Base-by-base conservation (phyloP, 2,888 invertebrate species). In the Clostera curtula region DNA sequence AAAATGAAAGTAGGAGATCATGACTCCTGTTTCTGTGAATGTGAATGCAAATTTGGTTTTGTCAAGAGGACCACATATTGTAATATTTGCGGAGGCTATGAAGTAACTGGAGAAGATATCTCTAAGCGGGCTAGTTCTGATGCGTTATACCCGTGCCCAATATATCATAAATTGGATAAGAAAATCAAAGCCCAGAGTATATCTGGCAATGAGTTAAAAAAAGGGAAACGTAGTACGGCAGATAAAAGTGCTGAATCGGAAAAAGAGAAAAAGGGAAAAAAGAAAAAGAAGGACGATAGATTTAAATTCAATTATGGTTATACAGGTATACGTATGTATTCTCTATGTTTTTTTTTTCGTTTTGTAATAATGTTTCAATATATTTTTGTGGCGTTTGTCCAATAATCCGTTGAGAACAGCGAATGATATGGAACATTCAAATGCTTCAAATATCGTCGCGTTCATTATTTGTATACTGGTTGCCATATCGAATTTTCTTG, bases 291-390 rank as follows among this genome's bases (percentile, higher is more conserved):
- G 27, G 66, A 77, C 27, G 63, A 68, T 18, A 67, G 66, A 56
- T 79, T 82, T 44, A 72, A 76, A 59, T 82, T 76, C 42, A 76
- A 80, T 31, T 79, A 79, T 39, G 83, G 79, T 35, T 82, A 75
- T 53, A 62, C 69, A 75, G 82, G 82, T 75, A 80, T 77, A 67
- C 74, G 79, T 79, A 80, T 49, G 80, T 82, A 77, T 62, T 59
- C 39, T 6, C 25, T 10, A 19, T 8, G 25, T 30, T 26, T 41
- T 37, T 45, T 44, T 39, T 46, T 48, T 39, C 29, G 15, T 18
- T 16, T 27, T 22, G 12, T 25, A 19, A 12, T 10, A 11, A n/a
- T n/a, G n/a, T n/a, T n/a, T n/a, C n/a, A n/a, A n/a, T n/a, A n/a
- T n/a, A n/a, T n/a, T n/a, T n/a, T n/a, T n/a, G n/a, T n/a, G n/a